phyloP scores from a whole-genome alignment of 2,113 vertebrate genomes.

The Eupsittula cactorum region DNA sequence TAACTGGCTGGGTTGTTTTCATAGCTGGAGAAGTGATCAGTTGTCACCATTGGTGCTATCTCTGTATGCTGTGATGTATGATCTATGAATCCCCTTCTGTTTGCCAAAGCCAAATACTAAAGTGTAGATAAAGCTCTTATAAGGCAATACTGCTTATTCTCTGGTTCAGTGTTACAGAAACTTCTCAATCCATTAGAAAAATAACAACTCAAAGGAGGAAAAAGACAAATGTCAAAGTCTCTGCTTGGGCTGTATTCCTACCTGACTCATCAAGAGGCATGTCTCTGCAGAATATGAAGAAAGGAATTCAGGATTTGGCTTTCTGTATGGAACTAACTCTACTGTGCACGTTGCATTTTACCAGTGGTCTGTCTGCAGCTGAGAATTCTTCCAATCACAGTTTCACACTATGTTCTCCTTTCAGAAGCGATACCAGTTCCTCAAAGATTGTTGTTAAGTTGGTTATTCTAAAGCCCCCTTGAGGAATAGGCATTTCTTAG shows the following conservation, averaged over 20 bases:
- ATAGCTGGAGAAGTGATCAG: neutral
- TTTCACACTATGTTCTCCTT: neutral
- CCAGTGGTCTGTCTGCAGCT: neutral
- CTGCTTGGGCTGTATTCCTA: neutral
- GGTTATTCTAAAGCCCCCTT: neutral
- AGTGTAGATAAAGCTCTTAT: neutral
- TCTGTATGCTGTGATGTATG: neutral
- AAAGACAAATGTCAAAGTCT: neutral
- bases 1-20: neutral
- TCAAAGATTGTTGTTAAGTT: neutral
- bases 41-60: neutral
- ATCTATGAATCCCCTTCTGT: neutral
- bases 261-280: neutral
- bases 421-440: neutral
- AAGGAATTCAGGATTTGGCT: neutral
- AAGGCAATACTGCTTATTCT: neutral
- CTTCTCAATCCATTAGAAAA: neutral
- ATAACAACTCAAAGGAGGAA: neutral
- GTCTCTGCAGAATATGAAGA: neutral
- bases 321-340: neutral
- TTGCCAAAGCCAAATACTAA: constrained; percentile 11
- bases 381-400: neutral
- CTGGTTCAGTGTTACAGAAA: neutral
- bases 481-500: neutral
- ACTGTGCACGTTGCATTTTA: neutral